Evolutionary conservation across 2,797 vertebrate species (phyloP).

Genomic region (Bryconaethiops microstoma): DNA sequence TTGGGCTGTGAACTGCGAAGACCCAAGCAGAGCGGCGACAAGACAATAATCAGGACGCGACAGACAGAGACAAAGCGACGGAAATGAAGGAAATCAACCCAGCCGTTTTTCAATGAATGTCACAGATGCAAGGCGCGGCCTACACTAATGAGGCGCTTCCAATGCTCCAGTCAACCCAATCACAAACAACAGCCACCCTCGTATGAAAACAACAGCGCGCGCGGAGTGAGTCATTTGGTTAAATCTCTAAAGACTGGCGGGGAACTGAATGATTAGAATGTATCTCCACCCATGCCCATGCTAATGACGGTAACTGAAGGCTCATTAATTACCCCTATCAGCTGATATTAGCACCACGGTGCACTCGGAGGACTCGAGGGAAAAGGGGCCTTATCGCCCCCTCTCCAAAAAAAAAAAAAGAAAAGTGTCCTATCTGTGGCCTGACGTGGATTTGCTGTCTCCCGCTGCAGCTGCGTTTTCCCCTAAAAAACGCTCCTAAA

Average conservation of each 20-base stretch:
- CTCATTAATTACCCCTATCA: slow-evolving; percentile 53
- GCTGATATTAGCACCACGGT: slow-evolving; percentile 43
- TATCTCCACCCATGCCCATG: slow-evolving; percentile 46
- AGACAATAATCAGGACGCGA: slow-evolving; percentile 37
- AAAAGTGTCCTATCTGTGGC: slow-evolving; percentile 35
- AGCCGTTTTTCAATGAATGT: slow-evolving; percentile 37
- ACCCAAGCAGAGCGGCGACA: slow-evolving; percentile 23
- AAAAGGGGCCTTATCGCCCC: slow-evolving; percentile 32
- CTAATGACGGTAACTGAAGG: slow-evolving; percentile 56
- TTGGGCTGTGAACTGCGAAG: slow-evolving; percentile 27
- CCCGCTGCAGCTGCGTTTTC: slow-evolving; percentile 10
- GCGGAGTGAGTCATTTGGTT: slow-evolving; percentile 49
- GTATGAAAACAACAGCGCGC: slow-evolving; percentile 48
- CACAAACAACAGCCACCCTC: slow-evolving; percentile 43
- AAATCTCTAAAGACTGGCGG: slow-evolving; percentile 51
- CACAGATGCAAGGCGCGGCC: slow-evolving; percentile 47
- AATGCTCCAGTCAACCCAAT: slow-evolving; percentile 46
- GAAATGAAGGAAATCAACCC: slow-evolving; percentile 48
- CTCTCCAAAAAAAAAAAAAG: slow-evolving; percentile 18
- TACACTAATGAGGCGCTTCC: slow-evolving; percentile 51
- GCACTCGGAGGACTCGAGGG: slow-evolving; percentile 28
- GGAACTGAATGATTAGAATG: slow-evolving; percentile 58
- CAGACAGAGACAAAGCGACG: slow-evolving; percentile 47
- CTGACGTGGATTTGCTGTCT: slow-evolving; percentile 21
- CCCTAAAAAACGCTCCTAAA: neutral